Evolutionary conservation across 2,113 vertebrate species (phyloP), one percentile per base, ranked within the genome.

Genomic region (Anguilla rostrata): DNA sequence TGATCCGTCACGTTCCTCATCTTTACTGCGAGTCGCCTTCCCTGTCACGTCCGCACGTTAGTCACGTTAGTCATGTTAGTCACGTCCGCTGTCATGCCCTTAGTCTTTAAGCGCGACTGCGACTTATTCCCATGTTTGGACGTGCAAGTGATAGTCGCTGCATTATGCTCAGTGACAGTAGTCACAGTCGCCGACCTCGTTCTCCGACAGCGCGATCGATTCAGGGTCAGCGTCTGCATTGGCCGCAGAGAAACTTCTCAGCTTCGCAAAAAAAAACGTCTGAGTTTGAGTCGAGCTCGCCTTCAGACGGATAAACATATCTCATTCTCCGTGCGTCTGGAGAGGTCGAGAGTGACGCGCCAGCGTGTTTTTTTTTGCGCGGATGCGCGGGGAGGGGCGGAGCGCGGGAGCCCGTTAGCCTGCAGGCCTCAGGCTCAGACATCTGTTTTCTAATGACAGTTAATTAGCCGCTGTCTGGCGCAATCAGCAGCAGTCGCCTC

Each of bases 381-480:
- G n/a, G 71, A 91, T 91, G 91, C 86, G 81, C 81, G 63, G 81
- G 87, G 88, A 89, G 83, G 87, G 88, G 16, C 83, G 86, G 87
- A 88, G 16, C 83, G 86, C 84, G 87, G 88, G 89, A 86, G 78
- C 90, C 89, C 91, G 90, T 93, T 91, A 94, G 88, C 87, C 87
- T 92, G 80, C 86, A 92, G 91, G 96, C 96, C 95, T 86, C 63
- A 20, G 95, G 95, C 95, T 94, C 93, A 94, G 95, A 96, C 97
- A 97, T 97, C 97, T 98, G 97, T 96, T 98, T 95, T 94, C 90
- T 98, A 97, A 98, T 98, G 97, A 97, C 95, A 94, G 94, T 95
- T 98, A 98, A 98, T 98, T 98, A 96, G 95, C 95, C 93, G 95
- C 96, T 97, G 97, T 97, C 96, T 96, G 93, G 95, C 92, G 94